phyloP scores from a whole-genome alignment of 2,888 invertebrate species.

The Dryocosmus kuriphilus region DNA sequence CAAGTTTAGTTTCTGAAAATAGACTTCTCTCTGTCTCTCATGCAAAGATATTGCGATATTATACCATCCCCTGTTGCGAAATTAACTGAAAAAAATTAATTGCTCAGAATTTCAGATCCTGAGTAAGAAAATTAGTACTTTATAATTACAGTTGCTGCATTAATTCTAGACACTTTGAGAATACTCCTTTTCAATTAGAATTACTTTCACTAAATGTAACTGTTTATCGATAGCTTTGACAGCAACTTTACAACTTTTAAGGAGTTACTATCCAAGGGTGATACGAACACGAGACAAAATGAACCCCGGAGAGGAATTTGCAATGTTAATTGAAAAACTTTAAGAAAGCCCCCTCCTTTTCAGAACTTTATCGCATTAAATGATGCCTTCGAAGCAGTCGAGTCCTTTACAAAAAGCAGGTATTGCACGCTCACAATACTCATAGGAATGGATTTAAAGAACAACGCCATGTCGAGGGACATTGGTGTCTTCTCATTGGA shows the following conservation, averaged over 20 bases:
- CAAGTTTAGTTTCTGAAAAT: slow-evolving; percentile 50
- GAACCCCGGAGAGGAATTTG: slow-evolving; percentile 43
- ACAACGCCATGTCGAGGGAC: slow-evolving; percentile 80
- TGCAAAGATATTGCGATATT: slow-evolving; percentile 10
- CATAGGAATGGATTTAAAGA: slow-evolving; percentile 82
- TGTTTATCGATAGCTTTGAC: not conserved
- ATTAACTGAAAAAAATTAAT: slow-evolving; percentile 13
- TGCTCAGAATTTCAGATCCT: not conserved
- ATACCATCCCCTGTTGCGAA: slow-evolving; percentile 1
- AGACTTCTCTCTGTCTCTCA: slow-evolving; percentile 43
- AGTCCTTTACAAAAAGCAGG: slow-evolving; percentile 77
- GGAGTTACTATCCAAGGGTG: not conserved
- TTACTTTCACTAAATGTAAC: not conserved
- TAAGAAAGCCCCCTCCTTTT: slow-evolving; percentile 53
- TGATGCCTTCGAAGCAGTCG: slow-evolving; percentile 78
- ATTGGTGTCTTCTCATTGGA: slow-evolving; percentile 79
- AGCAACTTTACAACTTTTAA: slow-evolving; percentile 20
- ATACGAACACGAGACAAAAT: slow-evolving; percentile 18
- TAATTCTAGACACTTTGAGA: too few species aligned
- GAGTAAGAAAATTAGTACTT: not conserved
- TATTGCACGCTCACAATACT: slow-evolving; percentile 79
- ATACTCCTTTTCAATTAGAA: too few species aligned
- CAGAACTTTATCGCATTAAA: slow-evolving; percentile 80
- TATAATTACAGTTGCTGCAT: too few species aligned
- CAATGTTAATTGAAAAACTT: slow-evolving; percentile 61